These are phyloP conservation scores for Poecilia latipinna DNA, from an alignment of 2,113 vertebrate genomes.

Conservation along the genomic window DNA sequence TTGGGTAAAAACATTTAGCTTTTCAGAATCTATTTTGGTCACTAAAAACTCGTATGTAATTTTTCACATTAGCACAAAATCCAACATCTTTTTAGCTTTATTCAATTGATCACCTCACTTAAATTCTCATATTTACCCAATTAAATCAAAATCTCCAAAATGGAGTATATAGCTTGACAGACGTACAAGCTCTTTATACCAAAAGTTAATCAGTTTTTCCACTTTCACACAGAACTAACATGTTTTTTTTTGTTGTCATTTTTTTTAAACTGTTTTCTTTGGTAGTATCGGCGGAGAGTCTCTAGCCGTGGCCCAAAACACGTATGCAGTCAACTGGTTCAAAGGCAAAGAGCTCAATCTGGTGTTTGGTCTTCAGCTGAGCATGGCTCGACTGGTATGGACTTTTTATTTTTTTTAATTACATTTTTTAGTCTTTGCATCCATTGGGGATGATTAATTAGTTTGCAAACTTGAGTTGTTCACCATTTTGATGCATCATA, in stretches of 20 bases:
- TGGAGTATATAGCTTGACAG: rapidly evolving
- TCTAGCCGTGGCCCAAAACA: slow-evolving; percentile 97
- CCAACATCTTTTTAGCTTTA: background rate
- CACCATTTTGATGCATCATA: background rate
- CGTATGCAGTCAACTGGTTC: slow-evolving; percentile 97
- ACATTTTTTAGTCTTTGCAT: background rate
- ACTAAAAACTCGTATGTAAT: background rate
- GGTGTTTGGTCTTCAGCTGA: slow-evolving; percentile 96
- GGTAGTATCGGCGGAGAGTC: slow-evolving; percentile 94
- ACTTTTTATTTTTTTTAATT: background rate
- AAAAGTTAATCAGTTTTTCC: background rate
- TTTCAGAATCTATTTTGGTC: background rate
- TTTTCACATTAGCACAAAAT: background rate
- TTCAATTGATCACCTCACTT: background rate
- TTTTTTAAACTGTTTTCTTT: slow-evolving; percentile 7
- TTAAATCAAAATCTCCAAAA: background rate
- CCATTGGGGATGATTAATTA: background rate
- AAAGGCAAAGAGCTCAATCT: slow-evolving; percentile 98
- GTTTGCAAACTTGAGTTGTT: background rate
- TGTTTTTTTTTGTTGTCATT: too few species aligned
- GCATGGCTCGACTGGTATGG: slow-evolving; percentile 96
- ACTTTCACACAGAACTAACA: background rate
- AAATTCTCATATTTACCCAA: background rate
- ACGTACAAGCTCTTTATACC: background rate
- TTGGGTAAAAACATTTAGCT: slow-evolving; percentile 85